Evolutionary conservation across 2,888 invertebrate species (phyloP).

Genomic region (Epistrophe eligans): DNA sequence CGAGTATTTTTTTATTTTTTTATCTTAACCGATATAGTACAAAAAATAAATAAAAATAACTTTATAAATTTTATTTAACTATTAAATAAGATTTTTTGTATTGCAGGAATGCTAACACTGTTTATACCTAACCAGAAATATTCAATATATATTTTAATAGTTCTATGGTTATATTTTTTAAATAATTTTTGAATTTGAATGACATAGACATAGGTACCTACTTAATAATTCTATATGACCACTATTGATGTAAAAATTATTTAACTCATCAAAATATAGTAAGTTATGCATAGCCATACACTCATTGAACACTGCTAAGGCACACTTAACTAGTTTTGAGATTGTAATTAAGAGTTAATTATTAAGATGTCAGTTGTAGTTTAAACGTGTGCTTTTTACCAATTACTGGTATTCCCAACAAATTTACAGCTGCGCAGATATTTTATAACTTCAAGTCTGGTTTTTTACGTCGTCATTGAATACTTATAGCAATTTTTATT

Average conservation of each 20-base stretch:
- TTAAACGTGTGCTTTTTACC: conserved; percentile 9
- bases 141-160: neutral
- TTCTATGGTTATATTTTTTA: neutral
- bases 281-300: neutral
- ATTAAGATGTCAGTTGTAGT: conserved; percentile 22
- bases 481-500: neutral
- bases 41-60: neutral
- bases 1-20: neutral
- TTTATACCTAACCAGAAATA: neutral
- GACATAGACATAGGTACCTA: neutral
- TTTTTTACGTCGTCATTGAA: conserved; percentile 7
- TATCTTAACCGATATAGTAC: neutral
- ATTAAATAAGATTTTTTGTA: neutral
- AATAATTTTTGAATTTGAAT: neutral
- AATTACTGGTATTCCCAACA: conserved; percentile 16
- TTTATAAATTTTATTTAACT: neutral
- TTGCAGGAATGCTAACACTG: neutral
- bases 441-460: neutral
- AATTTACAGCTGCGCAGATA: conserved; percentile 21
- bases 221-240: neutral
- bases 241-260: neutral
- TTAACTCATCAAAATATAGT: conserved; percentile 3
- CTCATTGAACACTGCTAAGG: neutral
- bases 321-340: neutral
- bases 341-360: neutral